Conservation (phyloP, 2,888 invertebrate species). For the Amphimallon solstitiale region DNA sequence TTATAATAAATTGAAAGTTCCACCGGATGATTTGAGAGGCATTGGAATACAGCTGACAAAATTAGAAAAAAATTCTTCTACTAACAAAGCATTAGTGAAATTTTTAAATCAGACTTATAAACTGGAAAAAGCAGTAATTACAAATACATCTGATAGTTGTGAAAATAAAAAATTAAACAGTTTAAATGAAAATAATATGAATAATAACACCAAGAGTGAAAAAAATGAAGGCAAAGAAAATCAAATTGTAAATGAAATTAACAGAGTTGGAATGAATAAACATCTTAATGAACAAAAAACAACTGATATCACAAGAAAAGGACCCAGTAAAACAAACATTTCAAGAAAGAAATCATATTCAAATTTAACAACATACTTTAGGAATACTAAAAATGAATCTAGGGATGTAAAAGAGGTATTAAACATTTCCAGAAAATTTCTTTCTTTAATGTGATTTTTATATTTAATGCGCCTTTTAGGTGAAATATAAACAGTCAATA, state of each 20-base stretch:
- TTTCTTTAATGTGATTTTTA: slow-evolving; percentile 18
- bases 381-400: neutral
- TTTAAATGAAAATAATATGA: neutral
- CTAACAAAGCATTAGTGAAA: slow-evolving; percentile 51
- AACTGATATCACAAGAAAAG: neutral
- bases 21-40: slow-evolving; percentile 80
- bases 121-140: neutral
- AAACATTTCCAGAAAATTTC: neutral
- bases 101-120: slow-evolving; percentile 49
- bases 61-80: slow-evolving; percentile 66
- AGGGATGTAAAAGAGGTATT: slow-evolving; percentile 6
- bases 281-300: too few relatives aligned
- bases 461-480: slow-evolving; percentile 17
- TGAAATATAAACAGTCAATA: slow-evolving; percentile 56
- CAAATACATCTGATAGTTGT: neutral
- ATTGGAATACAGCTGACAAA: slow-evolving; percentile 88
- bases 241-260: neutral
- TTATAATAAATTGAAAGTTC: slow-evolving; percentile 70
- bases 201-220: too few relatives aligned
- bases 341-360: neutral
- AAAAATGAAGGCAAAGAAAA: neutral
- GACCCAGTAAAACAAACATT: neutral
- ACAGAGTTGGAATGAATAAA: neutral
- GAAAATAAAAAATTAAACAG: neutral
- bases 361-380: slow-evolving; percentile 20